Percentiles rank a stretch among this genome's conserved stretches.
Evolutionary conservation across 2,113 vertebrate genomes (phyloP).

Genomic region (human): GRCh38 chr1:36056001-36056500

Average conservation of each 20-base stretch:
- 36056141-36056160: slow-evolving; percentile 80
- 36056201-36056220: slow-evolving; percentile 70
- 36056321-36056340: slow-evolving; percentile 22
- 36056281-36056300: slow-evolving; percentile 65
- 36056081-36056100: slow-evolving; percentile 61
- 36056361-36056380: slow-evolving; percentile 51
- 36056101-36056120: slow-evolving; percentile 71
- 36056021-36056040: slow-evolving; percentile 89
- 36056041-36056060: slow-evolving; percentile 94
- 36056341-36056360: slow-evolving; percentile 24
- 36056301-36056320: slow-evolving; percentile 70
- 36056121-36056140: slow-evolving; percentile 78
- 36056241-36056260: slow-evolving; percentile 68
- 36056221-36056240: slow-evolving; percentile 63
- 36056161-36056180: slow-evolving; percentile 71
- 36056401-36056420: slow-evolving; percentile 72
- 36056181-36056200: slow-evolving; percentile 67
- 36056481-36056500: slow-evolving; percentile 77
- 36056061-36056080: slow-evolving; percentile 85
- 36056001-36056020: slow-evolving; percentile 83
- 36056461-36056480: slow-evolving; percentile 68
- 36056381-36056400: slow-evolving; percentile 36
- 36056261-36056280: slow-evolving; percentile 71
- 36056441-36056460: slow-evolving; percentile 73
- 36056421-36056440: slow-evolving; percentile 74